Conservation (phyloP, 2,888 invertebrate genomes). For the Tolmerus cingulatus region DNA sequence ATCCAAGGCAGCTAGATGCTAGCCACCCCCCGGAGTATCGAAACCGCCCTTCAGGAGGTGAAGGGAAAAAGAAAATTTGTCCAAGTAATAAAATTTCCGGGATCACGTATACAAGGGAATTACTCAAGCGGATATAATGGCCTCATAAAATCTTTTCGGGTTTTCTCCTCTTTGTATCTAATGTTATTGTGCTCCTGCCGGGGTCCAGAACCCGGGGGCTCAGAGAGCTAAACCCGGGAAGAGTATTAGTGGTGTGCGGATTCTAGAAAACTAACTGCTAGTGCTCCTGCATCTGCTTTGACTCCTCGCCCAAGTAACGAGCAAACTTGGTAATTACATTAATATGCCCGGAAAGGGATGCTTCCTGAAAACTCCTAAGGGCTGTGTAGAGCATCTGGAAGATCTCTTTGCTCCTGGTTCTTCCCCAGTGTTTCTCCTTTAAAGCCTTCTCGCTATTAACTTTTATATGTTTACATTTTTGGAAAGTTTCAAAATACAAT, state of each 20-base stretch:
- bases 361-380: background rate
- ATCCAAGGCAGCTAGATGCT: background rate
- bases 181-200: background rate
- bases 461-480: background rate
- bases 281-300: constrained; percentile 20
- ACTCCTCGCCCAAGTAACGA: background rate
- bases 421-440: background rate
- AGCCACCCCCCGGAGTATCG: background rate
- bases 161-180: constrained; percentile 1
- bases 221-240: background rate
- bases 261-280: constrained; percentile 14
- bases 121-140: constrained; percentile 49
- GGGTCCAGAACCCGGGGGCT: background rate
- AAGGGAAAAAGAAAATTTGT: constrained; percentile 43
- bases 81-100: constrained; percentile 48
- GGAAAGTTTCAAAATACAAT: background rate
- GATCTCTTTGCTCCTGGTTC: background rate
- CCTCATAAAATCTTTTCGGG: constrained; percentile 48
- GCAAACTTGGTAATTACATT: constrained; percentile 14
- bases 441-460: background rate
- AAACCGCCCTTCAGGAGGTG: background rate
- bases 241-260: constrained; percentile 11
- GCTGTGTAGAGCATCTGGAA: background rate
- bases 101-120: constrained; percentile 49
- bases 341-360: constrained; percentile 6